Evolutionary conservation across 2,113 vertebrate species (phyloP).

Genomic region (Prionailurus viverrinus): DNA sequence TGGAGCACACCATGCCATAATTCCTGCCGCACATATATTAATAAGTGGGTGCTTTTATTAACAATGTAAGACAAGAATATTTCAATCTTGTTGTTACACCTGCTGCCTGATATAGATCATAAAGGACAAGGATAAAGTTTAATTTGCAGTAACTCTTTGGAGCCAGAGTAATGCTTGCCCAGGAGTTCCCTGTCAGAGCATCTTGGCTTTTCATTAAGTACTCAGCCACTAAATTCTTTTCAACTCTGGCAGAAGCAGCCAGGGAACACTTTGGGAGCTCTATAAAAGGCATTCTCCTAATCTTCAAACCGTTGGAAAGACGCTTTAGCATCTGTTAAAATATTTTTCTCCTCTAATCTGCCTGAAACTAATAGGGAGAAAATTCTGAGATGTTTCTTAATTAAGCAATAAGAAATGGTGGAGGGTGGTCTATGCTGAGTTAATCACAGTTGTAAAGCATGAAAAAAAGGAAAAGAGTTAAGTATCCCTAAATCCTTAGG

Average conservation of each 20-base stretch:
- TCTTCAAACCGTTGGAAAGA: slow-evolving; percentile 74
- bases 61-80: slow-evolving; percentile 79
- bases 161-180: slow-evolving; percentile 80
- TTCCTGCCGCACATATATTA: slow-evolving; percentile 77
- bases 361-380: slow-evolving; percentile 76
- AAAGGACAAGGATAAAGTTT: slow-evolving; percentile 66
- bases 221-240: slow-evolving; percentile 76
- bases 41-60: slow-evolving; percentile 77
- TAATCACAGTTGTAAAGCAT: slow-evolving; percentile 65
- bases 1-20: neutral
- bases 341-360: slow-evolving; percentile 62
- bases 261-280: slow-evolving; percentile 68
- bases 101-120: slow-evolving; percentile 81
- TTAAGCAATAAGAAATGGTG: slow-evolving; percentile 77
- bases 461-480: slow-evolving; percentile 58
- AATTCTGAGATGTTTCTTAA: slow-evolving; percentile 77
- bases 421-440: slow-evolving; percentile 35
- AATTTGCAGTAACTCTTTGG: slow-evolving; percentile 82
- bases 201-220: slow-evolving; percentile 79
- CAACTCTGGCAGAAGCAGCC: slow-evolving; percentile 61
- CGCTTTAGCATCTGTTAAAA: slow-evolving; percentile 74
- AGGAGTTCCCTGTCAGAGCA: slow-evolving; percentile 74
- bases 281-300: slow-evolving; percentile 66
- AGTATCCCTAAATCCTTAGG: neutral
- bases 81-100: slow-evolving; percentile 71